Evolutionary conservation across 2,888 invertebrate genomes (phyloP), one percentile per base, ranked within the genome.

Genomic region (Syritta pipiens): DNA sequence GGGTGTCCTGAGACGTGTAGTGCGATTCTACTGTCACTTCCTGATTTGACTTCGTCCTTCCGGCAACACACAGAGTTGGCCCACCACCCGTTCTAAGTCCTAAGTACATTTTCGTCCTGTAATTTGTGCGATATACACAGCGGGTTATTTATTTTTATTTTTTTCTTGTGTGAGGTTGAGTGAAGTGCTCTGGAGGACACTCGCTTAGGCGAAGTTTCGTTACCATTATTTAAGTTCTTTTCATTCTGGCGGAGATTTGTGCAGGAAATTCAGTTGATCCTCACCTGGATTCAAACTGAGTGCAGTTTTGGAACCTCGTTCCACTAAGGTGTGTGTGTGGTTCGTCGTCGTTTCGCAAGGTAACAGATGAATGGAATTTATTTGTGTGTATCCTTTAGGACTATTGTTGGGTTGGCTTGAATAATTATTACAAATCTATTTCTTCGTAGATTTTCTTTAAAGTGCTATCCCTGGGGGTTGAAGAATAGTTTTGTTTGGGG

Each of bases 191-290:
- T 60, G 17, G 24, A 62, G 42, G 60, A 72, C 46, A 62, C 77
- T 72, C 32, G 20, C n/a, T n/a, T n/a, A n/a, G 55, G 60, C 35
- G 48, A 60, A 67, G 19, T 72, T 79, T 72, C 55, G 49, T 72
- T 65, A 42, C 55, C 72, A 60, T 77, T 77, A 72, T 72, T 77
- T 22, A 65, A 60, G 60, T 72, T 55, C 65, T 53, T 65, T 49
- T 55, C 30, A 55, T 60, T 60, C 53, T 60, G 37, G 42, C 65
- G 35, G 57, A 63, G 22, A 49, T 42, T 37, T 42, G 42, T 26
- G 10, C 1, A n/a, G 4, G 32, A 14, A 20, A 57, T 19, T 14
- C 26, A 22, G 67, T 60, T 37, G 53, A 67, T 60, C 19, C 53
- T 67, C 60, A 55, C 60, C 75, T 68, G 60, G 22, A 30, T 60